These are phyloP conservation scores for Drosophila birchii DNA, from an alignment of 2,888 invertebrate genomes.

Conservation along the genomic window DNA sequence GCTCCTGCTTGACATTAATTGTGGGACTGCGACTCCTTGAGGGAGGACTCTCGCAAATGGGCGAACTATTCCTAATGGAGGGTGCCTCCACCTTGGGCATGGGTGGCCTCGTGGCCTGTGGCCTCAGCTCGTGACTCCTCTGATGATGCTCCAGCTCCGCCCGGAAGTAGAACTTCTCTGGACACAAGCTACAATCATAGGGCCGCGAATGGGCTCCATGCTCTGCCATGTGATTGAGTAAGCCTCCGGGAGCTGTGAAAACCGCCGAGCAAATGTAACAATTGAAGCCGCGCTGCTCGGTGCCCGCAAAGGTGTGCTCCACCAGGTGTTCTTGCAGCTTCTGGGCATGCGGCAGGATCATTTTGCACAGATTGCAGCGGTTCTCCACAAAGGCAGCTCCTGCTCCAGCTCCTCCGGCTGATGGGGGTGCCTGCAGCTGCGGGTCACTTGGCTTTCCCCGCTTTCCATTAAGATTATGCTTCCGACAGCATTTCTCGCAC, in stretches of 20 bases:
- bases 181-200: conserved; percentile 94
- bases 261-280: conserved; percentile 95
- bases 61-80: conserved; percentile 15
- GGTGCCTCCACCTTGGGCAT: conserved; percentile 20
- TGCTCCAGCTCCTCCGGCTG: background rate
- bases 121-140: conserved; percentile 86
- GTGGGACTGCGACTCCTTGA: conserved; percentile 36
- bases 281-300: conserved; percentile 90
- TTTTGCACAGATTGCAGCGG: conserved; percentile 91
- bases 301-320: conserved; percentile 96
- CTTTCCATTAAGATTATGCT: conserved; percentile 82
- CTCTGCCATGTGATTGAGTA: conserved; percentile 94
- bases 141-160: conserved; percentile 96
- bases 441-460: conserved; percentile 58
- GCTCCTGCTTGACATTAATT: conserved; percentile 60
- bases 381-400: conserved; percentile 80
- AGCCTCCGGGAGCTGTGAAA: conserved; percentile 92
- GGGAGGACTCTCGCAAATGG: conserved; percentile 26
- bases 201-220: conserved; percentile 92
- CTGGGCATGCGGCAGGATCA: conserved; percentile 90
- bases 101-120: conserved; percentile 18
- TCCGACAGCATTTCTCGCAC: conserved; percentile 90
- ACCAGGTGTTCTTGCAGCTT: conserved; percentile 95
- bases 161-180: conserved; percentile 94
- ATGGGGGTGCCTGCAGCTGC: conserved; percentile 17